phyloP scores from a whole-genome alignment of 2,888 invertebrate species.

The Caenorhabditis sp. region DNA sequence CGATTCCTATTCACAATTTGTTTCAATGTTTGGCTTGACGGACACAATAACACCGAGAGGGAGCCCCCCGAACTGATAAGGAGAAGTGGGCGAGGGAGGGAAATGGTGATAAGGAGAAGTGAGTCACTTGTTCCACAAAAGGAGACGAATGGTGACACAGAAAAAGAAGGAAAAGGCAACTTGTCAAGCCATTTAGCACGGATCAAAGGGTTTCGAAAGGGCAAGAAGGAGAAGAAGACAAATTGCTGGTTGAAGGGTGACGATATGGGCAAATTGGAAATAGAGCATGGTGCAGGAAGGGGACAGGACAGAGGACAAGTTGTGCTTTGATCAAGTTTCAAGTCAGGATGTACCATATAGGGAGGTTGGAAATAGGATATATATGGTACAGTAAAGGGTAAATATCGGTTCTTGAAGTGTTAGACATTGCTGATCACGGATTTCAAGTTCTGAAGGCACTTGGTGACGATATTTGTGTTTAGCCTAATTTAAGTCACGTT shows the following conservation, averaged over 20 bases:
- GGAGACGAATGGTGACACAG: conserved; percentile 3
- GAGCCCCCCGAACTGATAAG: no score
- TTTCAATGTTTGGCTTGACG: not conserved
- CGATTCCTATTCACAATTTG: no score
- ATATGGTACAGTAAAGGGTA: no score
- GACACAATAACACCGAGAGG: conserved; percentile 1
- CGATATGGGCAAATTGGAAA: not conserved
- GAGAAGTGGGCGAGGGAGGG: conserved; percentile 17
- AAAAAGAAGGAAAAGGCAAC: no score
- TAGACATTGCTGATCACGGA: no score
- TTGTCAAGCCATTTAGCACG: not conserved
- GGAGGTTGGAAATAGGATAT: no score
- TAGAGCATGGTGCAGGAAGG: not conserved
- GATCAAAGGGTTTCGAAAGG: conserved; percentile 11
- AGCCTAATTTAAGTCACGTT: no score
- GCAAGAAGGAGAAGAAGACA: not conserved
- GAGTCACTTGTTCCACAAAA: conserved; percentile 30
- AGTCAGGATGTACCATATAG: no score
- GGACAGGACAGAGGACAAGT: no score
- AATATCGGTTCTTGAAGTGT: no score
- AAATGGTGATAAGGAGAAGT: conserved; percentile 6
- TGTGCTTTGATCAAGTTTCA: not conserved
- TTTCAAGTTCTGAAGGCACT: not conserved
- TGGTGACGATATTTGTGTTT: no score
- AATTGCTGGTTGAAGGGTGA: not conserved